Conservation (phyloP, 2,888 invertebrate genomes). For the Pseudoips prasinana region DNA sequence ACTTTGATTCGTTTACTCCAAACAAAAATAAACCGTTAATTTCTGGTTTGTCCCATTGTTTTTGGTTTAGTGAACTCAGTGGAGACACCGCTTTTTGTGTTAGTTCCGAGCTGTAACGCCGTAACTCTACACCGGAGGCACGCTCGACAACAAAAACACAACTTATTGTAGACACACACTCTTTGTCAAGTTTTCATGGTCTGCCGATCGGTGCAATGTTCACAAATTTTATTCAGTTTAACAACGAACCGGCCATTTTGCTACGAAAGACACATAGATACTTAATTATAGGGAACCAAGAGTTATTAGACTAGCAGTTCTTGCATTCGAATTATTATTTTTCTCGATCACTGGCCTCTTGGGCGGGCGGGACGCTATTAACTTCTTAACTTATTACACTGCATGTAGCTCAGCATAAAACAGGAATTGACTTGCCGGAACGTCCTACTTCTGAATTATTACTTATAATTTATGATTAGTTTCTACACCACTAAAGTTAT, state of each 20-base stretch:
- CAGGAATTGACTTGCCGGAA: too few species aligned
- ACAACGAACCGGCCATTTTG: conserved; percentile 8
- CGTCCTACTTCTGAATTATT: too few species aligned
- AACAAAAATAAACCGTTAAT: conserved; percentile 41
- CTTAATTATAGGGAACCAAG: conserved; percentile 4
- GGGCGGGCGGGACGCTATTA: neutral
- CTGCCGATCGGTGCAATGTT: conserved; percentile 39
- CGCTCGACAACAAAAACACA: conserved; percentile 41
- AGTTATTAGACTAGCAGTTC: neutral
- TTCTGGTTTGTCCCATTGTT: conserved; percentile 49
- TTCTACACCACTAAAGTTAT: too few species aligned
- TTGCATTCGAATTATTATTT: neutral
- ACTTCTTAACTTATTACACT: too few species aligned
- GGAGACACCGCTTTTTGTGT: conserved; percentile 40
- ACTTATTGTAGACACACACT: conserved; percentile 39
- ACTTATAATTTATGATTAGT: too few species aligned
- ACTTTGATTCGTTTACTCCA: conserved; percentile 17
- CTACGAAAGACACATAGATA: conserved; percentile 3
- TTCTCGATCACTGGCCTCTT: neutral
- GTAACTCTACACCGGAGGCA: conserved; percentile 46
- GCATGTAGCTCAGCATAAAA: too few species aligned
- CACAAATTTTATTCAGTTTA: conserved; percentile 25
- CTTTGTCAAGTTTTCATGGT: conserved; percentile 58
- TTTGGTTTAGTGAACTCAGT: conserved; percentile 54
- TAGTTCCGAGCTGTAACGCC: conserved; percentile 41